Percentiles rank a stretch among this genome's conserved stretches.
Evolutionary conservation across 2,888 invertebrate species (phyloP).

Genomic region (Chalcis sispes): DNA sequence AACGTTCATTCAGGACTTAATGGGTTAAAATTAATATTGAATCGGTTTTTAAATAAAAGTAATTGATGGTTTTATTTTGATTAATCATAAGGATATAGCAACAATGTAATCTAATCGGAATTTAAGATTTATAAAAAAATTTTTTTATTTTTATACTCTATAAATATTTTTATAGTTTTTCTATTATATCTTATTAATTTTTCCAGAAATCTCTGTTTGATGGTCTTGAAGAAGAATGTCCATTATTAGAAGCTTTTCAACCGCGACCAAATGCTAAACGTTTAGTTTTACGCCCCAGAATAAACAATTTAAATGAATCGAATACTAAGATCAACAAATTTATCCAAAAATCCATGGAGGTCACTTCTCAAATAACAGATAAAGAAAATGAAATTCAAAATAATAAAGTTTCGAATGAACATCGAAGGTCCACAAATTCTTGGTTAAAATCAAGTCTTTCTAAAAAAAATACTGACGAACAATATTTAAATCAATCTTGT

Average conservation of each 20-base stretch:
- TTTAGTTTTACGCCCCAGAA: constrained; percentile 82
- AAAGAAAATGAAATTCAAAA: constrained; percentile 69
- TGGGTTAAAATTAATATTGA: no score
- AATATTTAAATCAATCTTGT: constrained; percentile 64
- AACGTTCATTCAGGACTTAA: no score
- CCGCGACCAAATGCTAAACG: constrained; percentile 83
- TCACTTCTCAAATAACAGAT: constrained; percentile 47
- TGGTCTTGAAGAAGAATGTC: constrained; percentile 89
- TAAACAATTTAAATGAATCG: constrained; percentile 1
- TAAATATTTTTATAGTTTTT: no score
- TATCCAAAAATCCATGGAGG: neutral
- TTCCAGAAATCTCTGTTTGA: constrained; percentile 92
- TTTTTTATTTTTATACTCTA: no score
- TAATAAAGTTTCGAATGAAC: constrained; percentile 57
- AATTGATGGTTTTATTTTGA: no score
- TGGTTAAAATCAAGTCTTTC: constrained; percentile 67
- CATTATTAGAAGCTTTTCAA: constrained; percentile 79
- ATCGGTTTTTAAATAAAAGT: no score
- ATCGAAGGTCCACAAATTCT: constrained; percentile 59
- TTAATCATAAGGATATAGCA: no score
- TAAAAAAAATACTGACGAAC: constrained; percentile 61
- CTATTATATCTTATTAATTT: no score
- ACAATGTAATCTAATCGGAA: no score
- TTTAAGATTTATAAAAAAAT: no score
- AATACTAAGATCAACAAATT: neutral